phyloP scores from a whole-genome alignment of 2,113 vertebrate genomes.

The Esox niger region DNA sequence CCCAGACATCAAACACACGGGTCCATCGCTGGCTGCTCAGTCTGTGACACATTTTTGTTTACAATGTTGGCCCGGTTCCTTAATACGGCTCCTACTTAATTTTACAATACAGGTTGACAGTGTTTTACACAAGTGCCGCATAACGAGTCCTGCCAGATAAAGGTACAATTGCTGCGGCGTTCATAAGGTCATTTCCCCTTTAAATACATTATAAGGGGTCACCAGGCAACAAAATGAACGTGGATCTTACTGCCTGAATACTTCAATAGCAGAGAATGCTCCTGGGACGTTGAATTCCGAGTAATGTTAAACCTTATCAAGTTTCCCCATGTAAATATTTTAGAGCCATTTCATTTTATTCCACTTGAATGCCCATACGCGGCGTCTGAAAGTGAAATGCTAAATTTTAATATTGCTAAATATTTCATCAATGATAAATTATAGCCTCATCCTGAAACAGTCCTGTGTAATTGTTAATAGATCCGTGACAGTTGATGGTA shows the following conservation, averaged over 20 bases:
- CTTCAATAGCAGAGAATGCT: slow-evolving; percentile 29
- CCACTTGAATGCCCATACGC: slow-evolving; percentile 39
- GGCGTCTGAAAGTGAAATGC: slow-evolving; percentile 41
- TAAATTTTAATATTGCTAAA: slow-evolving; percentile 60
- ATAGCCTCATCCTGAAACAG: slow-evolving; percentile 41
- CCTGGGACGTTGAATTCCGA: slow-evolving; percentile 42
- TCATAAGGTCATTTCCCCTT: neutral
- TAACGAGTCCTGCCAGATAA: neutral
- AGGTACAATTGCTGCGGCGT: neutral
- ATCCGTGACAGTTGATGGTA: slow-evolving; percentile 42
- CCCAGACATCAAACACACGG: too few species aligned
- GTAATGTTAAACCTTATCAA: slow-evolving; percentile 57
- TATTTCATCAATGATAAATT: slow-evolving; percentile 60
- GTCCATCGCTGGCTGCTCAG: too few species aligned
- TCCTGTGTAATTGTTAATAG: slow-evolving; percentile 56
- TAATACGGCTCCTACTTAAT: too few species aligned
- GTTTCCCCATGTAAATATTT: slow-evolving; percentile 61
- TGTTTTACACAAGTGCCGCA: too few species aligned
- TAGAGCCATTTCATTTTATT: slow-evolving; percentile 52
- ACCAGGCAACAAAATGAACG: slow-evolving; percentile 32
- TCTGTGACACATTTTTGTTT: too few species aligned
- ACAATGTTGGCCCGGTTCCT: too few species aligned
- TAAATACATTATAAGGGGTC: neutral
- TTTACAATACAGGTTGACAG: too few species aligned
- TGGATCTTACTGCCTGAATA: slow-evolving; percentile 27